A percentile compares a stretch with the other conserved stretches of the same genome.
phyloP scores from a whole-genome alignment of 2,113 vertebrate species.

The Xerus inauris region DNA sequence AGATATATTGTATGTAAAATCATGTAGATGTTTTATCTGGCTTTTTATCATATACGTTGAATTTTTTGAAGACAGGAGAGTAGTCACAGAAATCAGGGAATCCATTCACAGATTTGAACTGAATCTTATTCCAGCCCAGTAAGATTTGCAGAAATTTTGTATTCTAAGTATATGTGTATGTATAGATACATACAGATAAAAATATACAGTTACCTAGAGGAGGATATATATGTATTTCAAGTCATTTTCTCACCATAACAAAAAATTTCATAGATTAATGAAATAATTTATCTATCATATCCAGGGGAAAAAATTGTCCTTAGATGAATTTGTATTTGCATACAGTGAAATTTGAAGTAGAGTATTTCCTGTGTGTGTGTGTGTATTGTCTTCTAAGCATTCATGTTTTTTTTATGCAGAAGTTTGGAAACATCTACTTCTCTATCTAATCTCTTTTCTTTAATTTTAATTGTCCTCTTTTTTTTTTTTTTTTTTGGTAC shows the following conservation, averaged over 20 bases:
- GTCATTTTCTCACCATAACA: background rate
- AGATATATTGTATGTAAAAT: background rate
- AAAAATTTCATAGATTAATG: background rate
- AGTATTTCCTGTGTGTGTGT: background rate
- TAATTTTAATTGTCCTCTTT: background rate
- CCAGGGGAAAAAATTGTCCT: background rate
- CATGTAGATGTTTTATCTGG: background rate
- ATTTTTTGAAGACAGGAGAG: slow-evolving; percentile 29
- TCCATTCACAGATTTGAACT: background rate
- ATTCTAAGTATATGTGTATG: background rate
- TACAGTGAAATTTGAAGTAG: background rate
- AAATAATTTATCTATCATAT: background rate
- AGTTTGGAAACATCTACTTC: background rate
- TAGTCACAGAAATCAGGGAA: background rate
- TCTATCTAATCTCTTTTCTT: background rate
- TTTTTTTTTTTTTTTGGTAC: too few relatives aligned
- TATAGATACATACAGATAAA: background rate
- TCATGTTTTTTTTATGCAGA: background rate
- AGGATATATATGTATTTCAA: background rate
- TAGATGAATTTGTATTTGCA: background rate
- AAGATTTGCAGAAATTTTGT: background rate
- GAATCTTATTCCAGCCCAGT: background rate
- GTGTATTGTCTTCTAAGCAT: background rate
- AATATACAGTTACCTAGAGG: background rate
- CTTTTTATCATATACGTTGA: background rate